Conservation (phyloP, 2,113 vertebrate genomes). For the Thermophis baileyi region DNA sequence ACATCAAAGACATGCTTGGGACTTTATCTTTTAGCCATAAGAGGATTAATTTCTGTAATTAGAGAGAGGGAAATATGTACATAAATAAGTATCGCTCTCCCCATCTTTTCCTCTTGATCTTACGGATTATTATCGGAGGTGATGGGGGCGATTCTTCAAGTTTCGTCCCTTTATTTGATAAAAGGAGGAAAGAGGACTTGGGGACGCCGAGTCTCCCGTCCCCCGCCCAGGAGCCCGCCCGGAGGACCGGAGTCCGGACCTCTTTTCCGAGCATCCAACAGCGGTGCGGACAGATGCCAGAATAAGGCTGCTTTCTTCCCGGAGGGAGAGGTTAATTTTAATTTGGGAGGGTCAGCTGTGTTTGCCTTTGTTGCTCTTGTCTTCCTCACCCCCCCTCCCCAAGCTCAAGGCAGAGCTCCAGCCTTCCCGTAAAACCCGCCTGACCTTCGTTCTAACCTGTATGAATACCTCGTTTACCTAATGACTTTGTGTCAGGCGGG, state of each 20-base stretch:
- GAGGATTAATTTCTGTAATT: constrained; percentile 81
- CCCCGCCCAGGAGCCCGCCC: background rate
- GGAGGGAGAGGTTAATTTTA: background rate
- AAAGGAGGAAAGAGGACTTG: background rate
- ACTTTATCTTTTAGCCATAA: constrained; percentile 78
- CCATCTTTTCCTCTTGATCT: constrained; percentile 42
- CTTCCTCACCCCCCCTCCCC: background rate
- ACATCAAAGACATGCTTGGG: constrained; percentile 73
- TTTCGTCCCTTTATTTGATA: background rate
- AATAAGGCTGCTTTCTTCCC: background rate
- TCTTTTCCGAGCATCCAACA: background rate
- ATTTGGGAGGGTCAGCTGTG: background rate
- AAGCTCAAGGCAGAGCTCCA: constrained; percentile 41
- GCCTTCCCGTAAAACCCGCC: constrained; percentile 60
- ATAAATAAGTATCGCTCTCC: constrained; percentile 70
- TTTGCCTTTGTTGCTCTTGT: background rate
- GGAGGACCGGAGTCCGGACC: background rate
- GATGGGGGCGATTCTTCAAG: background rate
- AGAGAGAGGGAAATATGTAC: constrained; percentile 75
- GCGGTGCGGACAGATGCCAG: background rate
- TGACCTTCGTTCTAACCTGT: constrained; percentile 72
- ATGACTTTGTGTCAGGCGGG: constrained; percentile 79
- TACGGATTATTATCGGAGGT: background rate
- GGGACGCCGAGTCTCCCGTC: background rate
- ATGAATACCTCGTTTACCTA: constrained; percentile 81